Conservation (phyloP, 2,888 invertebrate genomes). For the Lepidochrysops patricia region DNA sequence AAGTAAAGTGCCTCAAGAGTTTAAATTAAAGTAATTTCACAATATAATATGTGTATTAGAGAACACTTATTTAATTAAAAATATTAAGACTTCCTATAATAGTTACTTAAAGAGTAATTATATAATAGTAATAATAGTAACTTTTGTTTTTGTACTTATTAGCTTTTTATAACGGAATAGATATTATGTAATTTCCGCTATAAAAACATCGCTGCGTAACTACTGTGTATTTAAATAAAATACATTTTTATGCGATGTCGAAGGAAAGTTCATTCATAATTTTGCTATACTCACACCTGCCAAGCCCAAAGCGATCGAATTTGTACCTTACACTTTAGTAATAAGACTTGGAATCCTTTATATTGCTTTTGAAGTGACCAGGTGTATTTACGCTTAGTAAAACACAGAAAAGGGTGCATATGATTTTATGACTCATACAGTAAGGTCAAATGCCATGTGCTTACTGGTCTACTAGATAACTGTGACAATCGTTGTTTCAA, state of each 20-base stretch:
- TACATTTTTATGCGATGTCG: not conserved
- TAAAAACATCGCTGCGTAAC: no score
- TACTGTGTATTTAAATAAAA: not conserved
- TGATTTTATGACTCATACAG: constrained; percentile 36
- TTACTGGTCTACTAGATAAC: no score
- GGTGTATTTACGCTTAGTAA: constrained; percentile 58
- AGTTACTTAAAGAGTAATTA: no score
- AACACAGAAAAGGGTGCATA: constrained; percentile 41
- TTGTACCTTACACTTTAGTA: not conserved
- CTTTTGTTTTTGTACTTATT: no score
- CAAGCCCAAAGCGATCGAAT: not conserved
- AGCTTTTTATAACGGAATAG: no score
- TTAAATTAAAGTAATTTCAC: no score
- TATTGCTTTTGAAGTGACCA: constrained; percentile 33
- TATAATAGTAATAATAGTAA: no score
- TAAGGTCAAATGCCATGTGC: constrained; percentile 53
- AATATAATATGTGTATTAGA: no score
- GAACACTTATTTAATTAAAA: no score
- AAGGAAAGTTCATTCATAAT: constrained; percentile 21
- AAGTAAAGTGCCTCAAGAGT: no score
- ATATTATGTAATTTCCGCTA: no score
- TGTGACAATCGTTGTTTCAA: constrained; percentile 21
- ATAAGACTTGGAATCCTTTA: constrained; percentile 19
- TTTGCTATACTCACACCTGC: constrained; percentile 23
- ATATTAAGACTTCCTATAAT: no score